Conservation (phyloP, 1,140 invertebrate genomes). For the Holotrichia oblita region DNA sequence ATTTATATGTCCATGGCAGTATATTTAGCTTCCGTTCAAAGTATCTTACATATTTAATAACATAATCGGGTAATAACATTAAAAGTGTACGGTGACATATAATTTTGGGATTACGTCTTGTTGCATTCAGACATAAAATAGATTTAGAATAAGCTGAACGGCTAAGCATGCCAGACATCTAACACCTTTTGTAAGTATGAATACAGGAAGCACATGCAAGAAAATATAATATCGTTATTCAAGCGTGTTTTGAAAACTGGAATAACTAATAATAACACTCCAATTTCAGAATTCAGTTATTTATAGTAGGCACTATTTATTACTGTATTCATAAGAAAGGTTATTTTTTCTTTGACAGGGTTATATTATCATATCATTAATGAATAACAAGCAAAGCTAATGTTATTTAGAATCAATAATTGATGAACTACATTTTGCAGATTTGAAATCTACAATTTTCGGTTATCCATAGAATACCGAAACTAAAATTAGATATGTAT, state of each 20-base stretch:
- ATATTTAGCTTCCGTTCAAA: neutral
- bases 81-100: conserved; percentile 17
- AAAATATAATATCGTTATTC: neutral
- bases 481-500: too few species aligned
- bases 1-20: neutral
- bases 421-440: neutral
- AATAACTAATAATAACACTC: neutral
- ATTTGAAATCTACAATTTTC: neutral
- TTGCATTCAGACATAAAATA: conserved; percentile 17
- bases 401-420: too few species aligned
- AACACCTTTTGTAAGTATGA: conserved; percentile 6
- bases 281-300: neutral
- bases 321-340: neutral
- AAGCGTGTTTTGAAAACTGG: conserved; percentile 3
- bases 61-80: neutral
- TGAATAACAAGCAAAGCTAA: too few species aligned
- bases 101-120: conserved; percentile 16
- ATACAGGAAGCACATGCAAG: conserved; percentile 2
- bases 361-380: neutral
- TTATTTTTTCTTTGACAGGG: neutral
- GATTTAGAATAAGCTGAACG: neutral
- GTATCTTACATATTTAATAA: neutral
- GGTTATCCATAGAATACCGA: too few species aligned
- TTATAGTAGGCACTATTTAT: neutral
- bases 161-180: neutral